Evolutionary conservation across 2,888 invertebrate genomes (phyloP).

Genomic region (Holacanthella duospinosa): DNA sequence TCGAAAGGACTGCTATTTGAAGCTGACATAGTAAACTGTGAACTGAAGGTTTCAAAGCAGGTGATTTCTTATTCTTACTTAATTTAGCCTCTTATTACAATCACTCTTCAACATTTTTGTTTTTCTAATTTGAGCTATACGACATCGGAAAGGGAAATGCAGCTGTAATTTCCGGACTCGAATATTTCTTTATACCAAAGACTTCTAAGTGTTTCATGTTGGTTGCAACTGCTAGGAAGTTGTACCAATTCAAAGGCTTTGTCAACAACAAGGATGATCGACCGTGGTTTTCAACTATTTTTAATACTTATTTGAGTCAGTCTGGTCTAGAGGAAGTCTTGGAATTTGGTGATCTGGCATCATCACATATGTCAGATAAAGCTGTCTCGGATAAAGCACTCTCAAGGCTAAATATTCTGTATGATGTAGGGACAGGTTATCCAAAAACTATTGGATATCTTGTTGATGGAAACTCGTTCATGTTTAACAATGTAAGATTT

Average conservation of each 20-base stretch:
- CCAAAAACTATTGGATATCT: slow-evolving; percentile 31
- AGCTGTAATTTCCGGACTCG: slow-evolving; percentile 63
- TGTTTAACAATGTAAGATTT: slow-evolving; percentile 31
- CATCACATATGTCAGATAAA: slow-evolving; percentile 20
- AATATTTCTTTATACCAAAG: slow-evolving; percentile 63
- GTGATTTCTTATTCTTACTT: slow-evolving; percentile 43
- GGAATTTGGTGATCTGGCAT: slow-evolving; percentile 21
- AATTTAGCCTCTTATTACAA: not conserved
- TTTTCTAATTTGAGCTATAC: slow-evolving; percentile 57
- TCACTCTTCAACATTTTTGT: slow-evolving; percentile 2
- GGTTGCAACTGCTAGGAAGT: slow-evolving; percentile 67
- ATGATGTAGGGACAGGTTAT: slow-evolving; percentile 23
- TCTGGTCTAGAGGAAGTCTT: slow-evolving; percentile 23
- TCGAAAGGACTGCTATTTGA: slow-evolving; percentile 83
- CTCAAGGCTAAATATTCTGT: slow-evolving; percentile 24
- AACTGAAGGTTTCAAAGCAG: slow-evolving; percentile 76
- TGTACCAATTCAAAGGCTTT: slow-evolving; percentile 76
- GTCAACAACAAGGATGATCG: slow-evolving; percentile 64
- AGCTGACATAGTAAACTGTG: slow-evolving; percentile 69
- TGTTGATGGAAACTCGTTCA: slow-evolving; percentile 28
- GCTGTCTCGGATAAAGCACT: slow-evolving; percentile 22
- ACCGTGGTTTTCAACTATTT: slow-evolving; percentile 66
- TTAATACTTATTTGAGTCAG: slow-evolving; percentile 57
- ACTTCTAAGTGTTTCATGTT: slow-evolving; percentile 68
- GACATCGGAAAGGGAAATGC: slow-evolving; percentile 69